Percentiles rank a stretch among this genome's conserved stretches.
phyloP scores from a whole-genome alignment of 2,797 vertebrate species.

The Alauda arvensis region DNA sequence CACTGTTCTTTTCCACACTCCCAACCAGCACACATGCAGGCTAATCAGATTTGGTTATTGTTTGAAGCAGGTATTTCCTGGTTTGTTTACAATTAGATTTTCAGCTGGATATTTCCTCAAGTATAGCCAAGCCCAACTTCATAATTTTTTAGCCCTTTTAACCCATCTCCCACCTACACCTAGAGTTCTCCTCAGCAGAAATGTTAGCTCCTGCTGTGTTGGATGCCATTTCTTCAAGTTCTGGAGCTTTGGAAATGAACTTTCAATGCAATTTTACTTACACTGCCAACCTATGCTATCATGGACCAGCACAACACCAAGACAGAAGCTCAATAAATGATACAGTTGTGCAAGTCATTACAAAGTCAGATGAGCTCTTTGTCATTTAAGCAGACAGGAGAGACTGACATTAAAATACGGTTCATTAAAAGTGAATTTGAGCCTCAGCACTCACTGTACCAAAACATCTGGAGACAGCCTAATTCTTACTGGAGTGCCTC shows the following conservation, averaged over 20 bases:
- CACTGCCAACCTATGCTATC: constrained; percentile 12
- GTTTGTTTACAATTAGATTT: not conserved
- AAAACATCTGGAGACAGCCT: constrained; percentile 70
- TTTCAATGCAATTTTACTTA: constrained; percentile 7
- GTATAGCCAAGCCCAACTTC: not conserved
- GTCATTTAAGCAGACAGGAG: constrained; percentile 68
- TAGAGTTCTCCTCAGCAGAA: not conserved
- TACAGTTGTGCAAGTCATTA: constrained; percentile 62
- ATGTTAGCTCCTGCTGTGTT: constrained; percentile 1
- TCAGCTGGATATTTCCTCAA: not conserved
- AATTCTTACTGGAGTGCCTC: constrained; percentile 61
- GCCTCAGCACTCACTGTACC: constrained; percentile 57
- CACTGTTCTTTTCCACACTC: not conserved
- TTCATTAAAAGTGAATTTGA: constrained; percentile 75
- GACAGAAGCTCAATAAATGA: constrained; percentile 44
- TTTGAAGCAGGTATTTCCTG: not conserved
- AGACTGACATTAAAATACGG: constrained; percentile 69
- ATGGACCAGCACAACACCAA: constrained; percentile 12
- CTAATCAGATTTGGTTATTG: not conserved
- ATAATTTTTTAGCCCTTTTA: not conserved
- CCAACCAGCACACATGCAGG: not conserved
- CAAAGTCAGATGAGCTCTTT: constrained; percentile 72
- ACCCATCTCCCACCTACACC: not conserved
- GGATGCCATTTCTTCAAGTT: constrained; percentile 29
- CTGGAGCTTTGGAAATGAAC: constrained; percentile 19